Evolutionary conservation across 2,888 invertebrate species (phyloP), one percentile per base, ranked within the genome.

Genomic region (Scelioninae gen. 2): DNA sequence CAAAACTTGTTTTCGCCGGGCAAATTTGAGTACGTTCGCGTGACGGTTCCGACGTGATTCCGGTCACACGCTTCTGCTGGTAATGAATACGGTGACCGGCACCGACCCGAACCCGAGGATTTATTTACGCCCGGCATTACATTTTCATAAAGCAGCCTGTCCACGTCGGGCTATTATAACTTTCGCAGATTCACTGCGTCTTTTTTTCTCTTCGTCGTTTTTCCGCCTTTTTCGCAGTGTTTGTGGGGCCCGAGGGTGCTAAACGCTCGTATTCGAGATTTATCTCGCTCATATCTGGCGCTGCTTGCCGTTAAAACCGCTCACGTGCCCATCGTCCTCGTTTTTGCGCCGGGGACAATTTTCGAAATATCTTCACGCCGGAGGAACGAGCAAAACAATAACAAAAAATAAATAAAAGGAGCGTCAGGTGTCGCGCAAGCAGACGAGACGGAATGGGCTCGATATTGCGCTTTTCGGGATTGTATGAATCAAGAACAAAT

Each of bases 211-310:
- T 48, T 52, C 50, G 33, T 67, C 53, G 75, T 75, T 64, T 58
- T 41, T 52, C 1, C 28, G 45, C 60, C 65, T 41, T 53, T 53
- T 31, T 2, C 46, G 39, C 33, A 15, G 73, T 72, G 53, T 70
- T 71, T 57, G 70, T 73, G 76, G 76, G 78, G 73, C 75, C 78
- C 61, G 76, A 71, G 78, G 80, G 78, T 74, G 78, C 79, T 82
- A 81, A 81, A 80, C 78, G 78, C 81, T 78, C 79, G 78, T 82
- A 81, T 81, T 76, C 74, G 78, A 83, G 82, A 85, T 85, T 85
- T 84, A 85, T 85, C 80, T 80, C 75, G 75, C 80, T 85, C 83
- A 83, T 83, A 84, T 84, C 82, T 82, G 80, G 78, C 58, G 25
- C 68, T 55, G 65, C 16, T 31, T 68, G 71, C 69, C 72, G 64